Evolutionary conservation across 2,797 vertebrate species (phyloP), one percentile per base, ranked within the genome.

Genomic region (Ciconia nigra): DNA sequence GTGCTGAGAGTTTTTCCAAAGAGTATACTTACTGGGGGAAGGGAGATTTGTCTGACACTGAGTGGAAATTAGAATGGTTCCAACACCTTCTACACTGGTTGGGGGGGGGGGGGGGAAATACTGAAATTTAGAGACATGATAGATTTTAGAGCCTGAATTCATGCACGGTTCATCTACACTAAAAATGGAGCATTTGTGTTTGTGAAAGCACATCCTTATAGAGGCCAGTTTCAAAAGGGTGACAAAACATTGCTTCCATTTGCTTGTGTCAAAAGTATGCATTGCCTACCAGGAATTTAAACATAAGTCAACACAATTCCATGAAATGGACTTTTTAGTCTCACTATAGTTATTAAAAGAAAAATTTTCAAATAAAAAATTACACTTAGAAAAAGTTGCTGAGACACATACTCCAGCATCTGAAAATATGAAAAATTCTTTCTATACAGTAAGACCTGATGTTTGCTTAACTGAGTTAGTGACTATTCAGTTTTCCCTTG

Each of bases 101-200:
- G 8, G 16, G 5, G 13, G 9, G 22, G 14, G 5, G 13, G 9
- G 22, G 8, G 1, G 2, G 6, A 31, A 66, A 39, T 61, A 47
- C 17, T 70, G n/a, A 18, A 20, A 63, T 74, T 52, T 41, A 51
- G 21, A 65, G 17, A 41, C 13, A 47, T 3, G 1, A 44, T 44
- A 42, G 39, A 52, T 67, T 65, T 54, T n/a, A 58, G 24, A 61
- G 52, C 20, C 29, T 72, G 66, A 78, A 72, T 77, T 74, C 11
- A 35, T 46, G 8, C 18, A 31, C 31, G 16, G 33, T 73, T 82
- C 73, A 44, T 51, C 25, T 67, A 35, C 19, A 51, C 13, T 31
- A 59, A 44, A 93, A 63, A 24, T 7, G 13, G 21, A 55, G 18
- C 25, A n/a, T 25, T 35, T 42, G 39, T 67, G 47, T 79, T 89